Evolutionary conservation across 2,888 invertebrate species (phyloP), one percentile per base, ranked within the genome.

Genomic region (Tortricodes alternella): DNA sequence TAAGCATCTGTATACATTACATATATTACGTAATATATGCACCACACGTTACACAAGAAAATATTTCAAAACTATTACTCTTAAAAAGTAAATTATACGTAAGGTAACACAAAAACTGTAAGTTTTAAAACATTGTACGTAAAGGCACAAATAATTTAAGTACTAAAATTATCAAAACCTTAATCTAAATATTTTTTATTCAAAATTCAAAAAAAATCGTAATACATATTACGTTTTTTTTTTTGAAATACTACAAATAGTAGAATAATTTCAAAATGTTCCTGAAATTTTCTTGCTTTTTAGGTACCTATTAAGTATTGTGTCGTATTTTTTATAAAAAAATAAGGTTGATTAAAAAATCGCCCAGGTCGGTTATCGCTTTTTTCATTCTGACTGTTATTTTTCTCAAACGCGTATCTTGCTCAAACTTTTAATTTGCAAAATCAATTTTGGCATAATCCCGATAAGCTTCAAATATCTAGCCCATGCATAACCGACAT

Each of bases 91-190:
- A 50, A 57, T n/a, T 57, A 52, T 23, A 51, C 18, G 38, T 58
- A 68, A 69, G 68, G 72, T 73, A 70, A 74, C 70, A 70, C 58
- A 44, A 52, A 59, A 67, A 69, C 65, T 73, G 29, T 70, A 64
- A 59, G 50, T 61, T 59, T 48, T 61, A 63, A 62, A 44, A 48
- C 62, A 66, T 65, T 62, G 64, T 69, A 66, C 63, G 60, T 63
- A 80, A 83, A 85, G 86, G 85, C 84, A 85, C 84, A 80, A 83
- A 81, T 76, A 83, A 84, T 78, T 83, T 81, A 82, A 83, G 84
- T 84, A 83, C 71, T 75, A 68, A 56, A 65, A 61, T 64, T 64
- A 66, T 55, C 46, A 62, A 51, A 62, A 66, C 32, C 19, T 55
- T 55, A 34, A 29, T n/a, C n/a, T n/a, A n/a, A n/a, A n/a, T n/a